These are phyloP conservation scores for Danio aesculapii DNA, from an alignment of 2,797 vertebrate genomes.

Conservation along the genomic window DNA sequence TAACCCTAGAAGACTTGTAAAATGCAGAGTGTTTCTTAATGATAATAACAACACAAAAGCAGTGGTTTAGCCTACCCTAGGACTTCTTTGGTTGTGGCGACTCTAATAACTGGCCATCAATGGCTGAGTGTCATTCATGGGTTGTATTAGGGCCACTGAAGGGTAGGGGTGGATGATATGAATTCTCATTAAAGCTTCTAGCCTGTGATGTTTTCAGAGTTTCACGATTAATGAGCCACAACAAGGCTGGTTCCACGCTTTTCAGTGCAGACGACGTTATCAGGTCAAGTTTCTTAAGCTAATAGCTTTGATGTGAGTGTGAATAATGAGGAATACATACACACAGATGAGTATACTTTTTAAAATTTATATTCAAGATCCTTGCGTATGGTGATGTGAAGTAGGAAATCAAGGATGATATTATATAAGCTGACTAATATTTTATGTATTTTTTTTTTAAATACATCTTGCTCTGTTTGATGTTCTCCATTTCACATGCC, in stretches of 20 bases:
- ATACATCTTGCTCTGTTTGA: conserved; percentile 14
- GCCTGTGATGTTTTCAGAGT: conserved; percentile 42
- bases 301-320: conserved; percentile 74
- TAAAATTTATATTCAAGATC: conserved; percentile 41
- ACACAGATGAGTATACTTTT: conserved; percentile 27
- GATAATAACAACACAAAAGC: conserved; percentile 25
- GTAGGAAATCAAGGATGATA: conserved; percentile 22
- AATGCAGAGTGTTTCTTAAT: neutral
- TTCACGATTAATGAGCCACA: conserved; percentile 64
- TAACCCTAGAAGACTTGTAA: no score
- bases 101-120: conserved; percentile 6
- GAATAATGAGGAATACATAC: conserved; percentile 68
- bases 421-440: conserved; percentile 15
- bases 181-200: conserved; percentile 19
- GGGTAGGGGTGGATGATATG: conserved; percentile 10
- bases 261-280: conserved; percentile 73
- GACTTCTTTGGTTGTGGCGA: neutral
- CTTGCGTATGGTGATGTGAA: conserved; percentile 3
- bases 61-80: neutral
- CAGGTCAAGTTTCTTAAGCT: conserved; percentile 69
- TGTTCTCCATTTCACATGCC: conserved; percentile 26
- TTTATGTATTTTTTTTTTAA: conserved; percentile 19
- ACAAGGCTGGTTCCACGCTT: conserved; percentile 68
- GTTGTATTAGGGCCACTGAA: conserved; percentile 20
- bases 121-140: conserved; percentile 1